Percentiles rank a stretch among this genome's conserved stretches.
These are phyloP conservation scores for Otolemur crassicaudatus DNA, from an alignment of 2,797 vertebrate species.

Conservation along the genomic window DNA sequence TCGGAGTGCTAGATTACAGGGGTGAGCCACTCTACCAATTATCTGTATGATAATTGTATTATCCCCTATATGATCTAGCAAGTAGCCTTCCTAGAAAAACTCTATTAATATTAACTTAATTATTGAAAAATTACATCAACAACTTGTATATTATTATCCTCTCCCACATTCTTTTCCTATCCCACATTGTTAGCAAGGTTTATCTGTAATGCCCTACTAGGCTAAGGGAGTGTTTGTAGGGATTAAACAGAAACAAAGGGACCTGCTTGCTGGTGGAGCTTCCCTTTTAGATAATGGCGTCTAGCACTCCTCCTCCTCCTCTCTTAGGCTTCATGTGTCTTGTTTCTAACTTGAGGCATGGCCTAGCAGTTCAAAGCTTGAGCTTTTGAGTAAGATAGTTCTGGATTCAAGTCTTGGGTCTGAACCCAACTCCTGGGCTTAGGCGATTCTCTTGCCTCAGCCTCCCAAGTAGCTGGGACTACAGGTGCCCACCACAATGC, in stretches of 20 bases:
- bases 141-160: not conserved
- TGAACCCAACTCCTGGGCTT: not conserved
- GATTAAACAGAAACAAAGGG: conserved; percentile 17
- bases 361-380: not conserved
- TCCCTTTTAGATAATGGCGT: not conserved
- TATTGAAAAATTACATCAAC: not conserved
- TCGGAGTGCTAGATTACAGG: too few relatives aligned
- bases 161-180: not conserved
- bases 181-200: not conserved
- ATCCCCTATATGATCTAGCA: not conserved
- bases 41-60: not conserved
- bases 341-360: not conserved
- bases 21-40: not conserved
- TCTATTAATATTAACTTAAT: not conserved
- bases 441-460: too few relatives aligned
- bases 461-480: too few relatives aligned
- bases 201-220: not conserved
- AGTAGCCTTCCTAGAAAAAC: conserved; percentile 20
- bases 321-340: not conserved
- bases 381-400: not conserved
- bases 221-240: not conserved
- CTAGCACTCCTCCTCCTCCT: not conserved
- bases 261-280: not conserved
- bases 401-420: not conserved
- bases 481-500: too few relatives aligned